Evolutionary conservation across 2,888 invertebrate genomes (phyloP).

Genomic region (Embidobia sp.): DNA sequence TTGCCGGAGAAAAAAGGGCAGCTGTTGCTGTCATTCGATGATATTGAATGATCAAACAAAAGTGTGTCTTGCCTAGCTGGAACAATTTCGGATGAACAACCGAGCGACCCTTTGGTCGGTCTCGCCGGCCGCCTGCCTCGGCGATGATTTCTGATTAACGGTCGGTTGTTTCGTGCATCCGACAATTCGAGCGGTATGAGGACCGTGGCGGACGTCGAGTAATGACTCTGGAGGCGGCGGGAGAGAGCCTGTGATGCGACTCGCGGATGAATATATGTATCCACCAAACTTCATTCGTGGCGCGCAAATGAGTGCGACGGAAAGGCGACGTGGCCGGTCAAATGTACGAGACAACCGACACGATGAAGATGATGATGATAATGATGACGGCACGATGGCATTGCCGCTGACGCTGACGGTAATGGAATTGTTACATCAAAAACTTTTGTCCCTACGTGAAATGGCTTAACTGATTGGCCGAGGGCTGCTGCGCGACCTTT

Average conservation of each 20-base stretch:
- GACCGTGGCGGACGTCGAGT: slow-evolving; percentile 79
- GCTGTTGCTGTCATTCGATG: slow-evolving; percentile 57
- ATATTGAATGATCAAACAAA: slow-evolving; percentile 61
- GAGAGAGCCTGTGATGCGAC: slow-evolving; percentile 69
- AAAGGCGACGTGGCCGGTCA: slow-evolving; percentile 60
- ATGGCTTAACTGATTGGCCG: slow-evolving; percentile 15
- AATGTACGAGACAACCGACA: slow-evolving; percentile 39
- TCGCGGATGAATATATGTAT: slow-evolving; percentile 68
- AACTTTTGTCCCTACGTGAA: slow-evolving; percentile 18
- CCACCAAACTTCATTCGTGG: slow-evolving; percentile 47
- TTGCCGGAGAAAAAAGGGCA: no score
- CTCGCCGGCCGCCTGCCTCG: slow-evolving; percentile 63
- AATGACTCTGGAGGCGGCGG: slow-evolving; percentile 80
- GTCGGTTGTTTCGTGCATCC: slow-evolving; percentile 79
- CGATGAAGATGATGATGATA: slow-evolving; percentile 65
- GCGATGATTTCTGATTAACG: slow-evolving; percentile 81
- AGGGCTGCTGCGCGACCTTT: neutral
- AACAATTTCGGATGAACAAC: slow-evolving; percentile 52
- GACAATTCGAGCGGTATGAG: slow-evolving; percentile 69
- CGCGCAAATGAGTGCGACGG: slow-evolving; percentile 58
- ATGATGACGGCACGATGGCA: slow-evolving; percentile 69
- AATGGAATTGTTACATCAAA: slow-evolving; percentile 54
- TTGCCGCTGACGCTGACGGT: slow-evolving; percentile 69
- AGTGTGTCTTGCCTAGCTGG: slow-evolving; percentile 49
- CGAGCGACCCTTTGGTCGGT: slow-evolving; percentile 58